These are phyloP conservation scores for Hartigia nigra DNA, from an alignment of 2,888 invertebrate species.

Conservation along the genomic window DNA sequence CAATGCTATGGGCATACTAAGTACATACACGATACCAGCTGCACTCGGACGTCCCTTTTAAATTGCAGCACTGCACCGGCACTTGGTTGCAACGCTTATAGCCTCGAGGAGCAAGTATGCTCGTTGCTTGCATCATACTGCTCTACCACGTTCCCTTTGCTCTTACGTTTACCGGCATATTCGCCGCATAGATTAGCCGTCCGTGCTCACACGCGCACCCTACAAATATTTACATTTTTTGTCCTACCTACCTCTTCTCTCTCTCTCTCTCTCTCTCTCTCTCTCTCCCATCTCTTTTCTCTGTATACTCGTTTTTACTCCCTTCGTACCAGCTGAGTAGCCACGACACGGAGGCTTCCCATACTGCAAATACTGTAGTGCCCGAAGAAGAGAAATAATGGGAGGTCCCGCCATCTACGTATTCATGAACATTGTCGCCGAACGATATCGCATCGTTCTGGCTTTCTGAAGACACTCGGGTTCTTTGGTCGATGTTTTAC, in stretches of 20 bases:
- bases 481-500: too few species aligned
- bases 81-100: too few species aligned
- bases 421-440: conserved; percentile 18
- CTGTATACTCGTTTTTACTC: neutral
- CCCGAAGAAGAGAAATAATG: conserved; percentile 19
- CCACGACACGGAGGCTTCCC: neutral
- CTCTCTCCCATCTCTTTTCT: too few species aligned
- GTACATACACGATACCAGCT: too few species aligned
- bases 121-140: neutral
- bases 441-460: neutral
- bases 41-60: too few species aligned
- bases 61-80: too few species aligned
- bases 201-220: neutral
- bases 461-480: too few species aligned
- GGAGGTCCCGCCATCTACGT: conserved; percentile 18
- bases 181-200: conserved; percentile 21
- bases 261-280: too few species aligned
- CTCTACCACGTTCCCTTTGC: conserved; percentile 12
- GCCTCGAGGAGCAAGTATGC: too few species aligned
- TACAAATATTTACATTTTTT: neutral
- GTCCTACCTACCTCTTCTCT: too few species aligned
- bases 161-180: conserved; percentile 10
- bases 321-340: too few species aligned
- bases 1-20: too few species aligned
- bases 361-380: conserved; percentile 1